A percentile compares a stretch with the other conserved stretches of the same genome.
Evolutionary conservation across 1,140 invertebrate genomes (phyloP).

Genomic region (Drosophila santomea): DNA sequence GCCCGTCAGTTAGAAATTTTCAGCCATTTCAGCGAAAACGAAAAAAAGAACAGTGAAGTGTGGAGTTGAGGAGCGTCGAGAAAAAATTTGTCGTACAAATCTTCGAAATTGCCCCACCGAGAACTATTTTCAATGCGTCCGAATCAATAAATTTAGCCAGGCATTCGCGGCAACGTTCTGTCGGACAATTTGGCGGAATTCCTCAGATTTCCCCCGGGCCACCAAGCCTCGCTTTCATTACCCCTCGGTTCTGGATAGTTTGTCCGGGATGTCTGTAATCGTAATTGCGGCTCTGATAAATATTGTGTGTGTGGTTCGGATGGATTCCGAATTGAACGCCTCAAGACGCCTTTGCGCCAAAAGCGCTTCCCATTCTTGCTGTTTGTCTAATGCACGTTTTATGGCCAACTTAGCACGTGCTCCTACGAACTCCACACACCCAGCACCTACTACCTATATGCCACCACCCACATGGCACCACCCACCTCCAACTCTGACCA

Average conservation of each 20-base stretch:
- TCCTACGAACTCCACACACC: background rate
- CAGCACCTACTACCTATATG: background rate
- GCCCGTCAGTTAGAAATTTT: constrained; percentile 72
- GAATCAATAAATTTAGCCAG: constrained; percentile 77
- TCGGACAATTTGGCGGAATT: constrained; percentile 70
- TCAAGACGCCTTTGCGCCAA: constrained; percentile 29
- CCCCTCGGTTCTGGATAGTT: constrained; percentile 47
- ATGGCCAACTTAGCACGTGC: constrained; percentile 67
- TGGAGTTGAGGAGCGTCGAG: constrained; percentile 17
- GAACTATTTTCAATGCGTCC: constrained; percentile 84
- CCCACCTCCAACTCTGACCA: constrained; percentile 11
- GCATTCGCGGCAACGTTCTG: constrained; percentile 68
- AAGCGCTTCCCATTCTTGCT: constrained; percentile 21
- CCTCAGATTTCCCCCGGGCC: constrained; percentile 32
- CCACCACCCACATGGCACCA: background rate
- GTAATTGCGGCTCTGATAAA: constrained; percentile 76
- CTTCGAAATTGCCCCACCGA: constrained; percentile 80
- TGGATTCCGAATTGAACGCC: constrained; percentile 21
- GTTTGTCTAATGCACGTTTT: constrained; percentile 63
- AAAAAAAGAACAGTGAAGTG: constrained; percentile 27
- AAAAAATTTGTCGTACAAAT: constrained; percentile 82
- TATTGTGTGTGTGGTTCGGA: constrained; percentile 54
- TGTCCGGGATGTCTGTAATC: constrained; percentile 59
- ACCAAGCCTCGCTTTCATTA: constrained; percentile 5
- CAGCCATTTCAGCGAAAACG: constrained; percentile 77